Base-by-base conservation (phyloP, 2,888 invertebrate species). In the Drosophila limbata region DNA sequence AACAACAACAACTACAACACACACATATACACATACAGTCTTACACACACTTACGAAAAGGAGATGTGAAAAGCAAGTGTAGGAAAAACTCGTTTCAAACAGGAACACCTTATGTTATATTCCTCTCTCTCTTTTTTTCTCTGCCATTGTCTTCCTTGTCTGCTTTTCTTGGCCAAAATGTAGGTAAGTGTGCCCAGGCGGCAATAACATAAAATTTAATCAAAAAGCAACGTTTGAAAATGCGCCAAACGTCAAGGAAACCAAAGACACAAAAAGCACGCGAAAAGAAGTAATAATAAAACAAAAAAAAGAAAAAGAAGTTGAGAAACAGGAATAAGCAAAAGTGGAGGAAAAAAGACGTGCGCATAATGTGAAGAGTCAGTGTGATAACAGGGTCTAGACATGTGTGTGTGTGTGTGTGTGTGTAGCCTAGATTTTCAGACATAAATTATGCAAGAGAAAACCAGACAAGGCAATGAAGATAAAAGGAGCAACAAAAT, bases 401-500 rank as follows among this genome's bases (percentile, higher is more conserved):
- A 25, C 25, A 25, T 25, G 25, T 25, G 25, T 25, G 25, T 21
- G 2, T 21, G 21, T 21, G 21, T 21, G 21, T 21, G 25, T 62
- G 62, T 84, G 63, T 72, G 59, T 85, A 88, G 83, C 88, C 88
- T 82, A 84, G 83, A 84, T 84, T 85, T 73, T 42, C 73, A 79
- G 61, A 84, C 87, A 88, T 90, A 90, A 90, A 86, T 86, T 86
- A 86, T 86, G 90, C 90, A 86, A 86, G 89, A 70, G 77, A 70
- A 77, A 13, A 79, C 48, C 76, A 62, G 76, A 51, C 47, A 31
- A 53, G 50, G 35, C 13, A 48, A 25, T 45, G 52, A 5, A 39
- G 25, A 19, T n/a, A 25, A 28, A 17, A 31, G 59, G 31, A 60
- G 55, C 40, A 33, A 25, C 4, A 47, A 21, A 31, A 31, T 42